Percentiles rank a stretch among this genome's conserved stretches.
phyloP scores from a whole-genome alignment of 2,113 vertebrate genomes.

The Dolichallabes microphthalmus region DNA sequence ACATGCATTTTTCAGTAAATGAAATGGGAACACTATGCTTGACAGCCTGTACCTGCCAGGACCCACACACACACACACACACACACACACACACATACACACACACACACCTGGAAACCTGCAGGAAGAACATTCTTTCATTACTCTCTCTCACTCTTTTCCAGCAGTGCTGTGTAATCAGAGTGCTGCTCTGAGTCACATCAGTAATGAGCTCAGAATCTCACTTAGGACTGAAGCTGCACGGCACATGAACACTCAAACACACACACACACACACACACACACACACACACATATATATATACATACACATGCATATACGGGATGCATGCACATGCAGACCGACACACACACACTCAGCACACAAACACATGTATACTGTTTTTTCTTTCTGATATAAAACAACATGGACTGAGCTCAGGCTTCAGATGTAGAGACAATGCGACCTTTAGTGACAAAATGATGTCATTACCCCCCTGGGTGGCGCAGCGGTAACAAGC shows the following conservation, averaged over 20 bases:
- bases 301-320: too few species aligned
- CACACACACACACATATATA: too few species aligned
- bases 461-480: neutral
- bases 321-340: neutral
- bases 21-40: neutral
- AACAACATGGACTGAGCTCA: neutral
- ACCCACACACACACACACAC: neutral
- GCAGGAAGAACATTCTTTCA: conserved; percentile 7
- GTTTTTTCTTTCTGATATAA: neutral
- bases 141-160: conserved; percentile 2
- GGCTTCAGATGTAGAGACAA: neutral
- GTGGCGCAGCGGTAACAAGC: too few species aligned
- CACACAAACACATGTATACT: neutral
- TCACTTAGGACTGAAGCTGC: neutral
- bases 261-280: neutral
- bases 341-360: neutral
- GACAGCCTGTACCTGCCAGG: neutral
- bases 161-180: conserved; percentile 5
- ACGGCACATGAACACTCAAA: neutral
- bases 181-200: neutral
- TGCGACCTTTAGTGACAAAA: neutral
- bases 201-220: neutral
- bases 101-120: neutral
- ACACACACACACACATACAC: neutral
- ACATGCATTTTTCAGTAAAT: neutral